Evolutionary conservation across 2,113 vertebrate species (phyloP), one percentile per base, ranked within the genome.

Genomic region (Apus apus): DNA sequence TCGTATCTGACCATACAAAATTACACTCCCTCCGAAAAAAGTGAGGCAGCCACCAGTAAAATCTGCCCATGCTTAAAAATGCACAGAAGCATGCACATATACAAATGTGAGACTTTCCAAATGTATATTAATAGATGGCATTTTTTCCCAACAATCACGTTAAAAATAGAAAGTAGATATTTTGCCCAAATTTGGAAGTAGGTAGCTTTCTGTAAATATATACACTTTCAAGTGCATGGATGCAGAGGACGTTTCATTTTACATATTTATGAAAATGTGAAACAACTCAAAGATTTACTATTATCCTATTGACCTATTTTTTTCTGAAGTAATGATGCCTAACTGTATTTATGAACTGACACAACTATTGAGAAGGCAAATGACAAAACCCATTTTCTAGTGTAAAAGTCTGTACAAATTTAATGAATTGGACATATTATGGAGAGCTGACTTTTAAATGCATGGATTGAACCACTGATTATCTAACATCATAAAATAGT

Each of bases 331-430:
- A 95, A 45, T 83, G 76, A 93, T 25, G 72, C 53, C 72, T 67
- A 85, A 85, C 58, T 19, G 20, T 58, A 70, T 64, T 93, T 97
- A 75, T 89, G 53, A 89, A 65, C 4, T 91, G 89, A 38, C 34
- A 77, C 32, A 96, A 90, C 32, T 91, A 86, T 8, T 40, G 13
- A 93, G 43, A 95, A 94, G 66, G 75, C 29, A 95, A 62, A 93
- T 32, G 48, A 73, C 30, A 76, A 71, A 78, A 54, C 45, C 29
- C 5, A 77, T 94, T 96, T 94, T 78, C 66, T 79, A 67, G 23
- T 62, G 48, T 45, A 94, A 62, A 70, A 72, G 23, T 81, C 85
- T 93, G 84, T 94, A 97, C 66, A 96, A 95, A 94, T 64, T 30
- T 73, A 93, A 93, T 85, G 20, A 92, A 90, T 62, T 95, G 29